These are phyloP conservation scores for Clarias laeviceps DNA, from an alignment of 2,797 vertebrate genomes.

Conservation along the genomic window DNA sequence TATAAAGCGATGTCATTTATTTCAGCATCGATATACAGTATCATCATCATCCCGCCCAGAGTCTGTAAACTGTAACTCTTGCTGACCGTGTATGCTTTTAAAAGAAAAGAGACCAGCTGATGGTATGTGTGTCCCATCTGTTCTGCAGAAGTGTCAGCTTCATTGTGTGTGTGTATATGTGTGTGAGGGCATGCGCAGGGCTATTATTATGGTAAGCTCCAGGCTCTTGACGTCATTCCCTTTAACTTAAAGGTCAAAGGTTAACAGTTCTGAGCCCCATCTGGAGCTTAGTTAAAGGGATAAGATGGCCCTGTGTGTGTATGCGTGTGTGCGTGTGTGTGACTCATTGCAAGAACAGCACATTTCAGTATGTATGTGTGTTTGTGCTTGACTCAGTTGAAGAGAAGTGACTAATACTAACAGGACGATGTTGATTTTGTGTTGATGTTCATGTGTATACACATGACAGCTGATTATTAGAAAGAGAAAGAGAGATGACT, in stretches of 20 bases:
- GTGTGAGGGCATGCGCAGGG: conserved; percentile 34
- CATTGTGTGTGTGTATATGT: conserved; percentile 27
- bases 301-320: conserved; percentile 3
- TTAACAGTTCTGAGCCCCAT: conserved; percentile 61
- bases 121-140: conserved; percentile 39
- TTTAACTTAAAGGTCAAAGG: conserved; percentile 59
- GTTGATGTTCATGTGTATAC: neutral
- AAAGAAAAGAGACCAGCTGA: conserved; percentile 10
- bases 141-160: conserved; percentile 20
- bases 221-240: conserved; percentile 42
- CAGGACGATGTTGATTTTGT: neutral
- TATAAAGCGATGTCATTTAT: neutral
- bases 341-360: neutral
- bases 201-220: conserved; percentile 60
- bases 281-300: conserved; percentile 58
- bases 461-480: neutral
- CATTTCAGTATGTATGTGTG: conserved; percentile 1
- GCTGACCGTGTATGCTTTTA: neutral
- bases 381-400: neutral
- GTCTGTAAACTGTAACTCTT: neutral
- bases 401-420: neutral
- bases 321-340: neutral
- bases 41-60: neutral
- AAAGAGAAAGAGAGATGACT: neutral
- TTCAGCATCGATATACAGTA: too few species aligned